Conservation (phyloP, 2,113 vertebrate species). For the Pitta sordida region DNA sequence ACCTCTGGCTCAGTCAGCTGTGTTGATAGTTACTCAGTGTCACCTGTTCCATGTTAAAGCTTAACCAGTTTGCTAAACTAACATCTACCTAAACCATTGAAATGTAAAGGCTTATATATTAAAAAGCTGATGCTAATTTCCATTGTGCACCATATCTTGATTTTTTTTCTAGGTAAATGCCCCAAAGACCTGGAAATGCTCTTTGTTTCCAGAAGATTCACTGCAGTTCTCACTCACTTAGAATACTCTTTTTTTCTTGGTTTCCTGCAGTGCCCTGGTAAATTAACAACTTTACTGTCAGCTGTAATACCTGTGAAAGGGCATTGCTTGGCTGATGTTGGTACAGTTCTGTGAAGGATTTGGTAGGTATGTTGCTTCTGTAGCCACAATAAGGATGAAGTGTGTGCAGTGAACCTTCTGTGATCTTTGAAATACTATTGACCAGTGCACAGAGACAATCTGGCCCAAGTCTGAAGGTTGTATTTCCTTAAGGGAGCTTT, state of each 20-base stretch:
- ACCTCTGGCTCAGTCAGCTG: conserved; percentile 39
- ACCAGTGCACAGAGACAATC: not conserved
- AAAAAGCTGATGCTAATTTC: not conserved
- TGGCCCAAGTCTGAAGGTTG: conserved; percentile 4
- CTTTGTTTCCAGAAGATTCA: not conserved
- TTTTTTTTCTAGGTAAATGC: not conserved
- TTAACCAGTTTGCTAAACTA: conserved; percentile 47
- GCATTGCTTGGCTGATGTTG: not conserved
- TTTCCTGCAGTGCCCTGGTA: not conserved
- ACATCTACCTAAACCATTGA: conserved; percentile 8
- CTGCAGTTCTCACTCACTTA: not conserved
- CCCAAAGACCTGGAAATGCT: not conserved
- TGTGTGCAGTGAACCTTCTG: not conserved
- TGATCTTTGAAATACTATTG: not conserved
- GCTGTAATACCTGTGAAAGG: not conserved
- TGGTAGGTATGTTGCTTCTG: not conserved
- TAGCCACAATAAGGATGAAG: not conserved
- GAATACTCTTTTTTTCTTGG: not conserved
- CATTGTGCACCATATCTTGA: not conserved
- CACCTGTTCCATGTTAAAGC: conserved; percentile 53
- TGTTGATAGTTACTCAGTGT: conserved; percentile 52
- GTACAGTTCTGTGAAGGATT: not conserved
- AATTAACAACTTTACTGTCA: conserved; percentile 3
- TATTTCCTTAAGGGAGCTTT: not conserved
- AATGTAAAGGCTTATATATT: conserved; percentile 48